phyloP scores from a whole-genome alignment of 2,113 vertebrate genomes.

The Stercorarius parasiticus region DNA sequence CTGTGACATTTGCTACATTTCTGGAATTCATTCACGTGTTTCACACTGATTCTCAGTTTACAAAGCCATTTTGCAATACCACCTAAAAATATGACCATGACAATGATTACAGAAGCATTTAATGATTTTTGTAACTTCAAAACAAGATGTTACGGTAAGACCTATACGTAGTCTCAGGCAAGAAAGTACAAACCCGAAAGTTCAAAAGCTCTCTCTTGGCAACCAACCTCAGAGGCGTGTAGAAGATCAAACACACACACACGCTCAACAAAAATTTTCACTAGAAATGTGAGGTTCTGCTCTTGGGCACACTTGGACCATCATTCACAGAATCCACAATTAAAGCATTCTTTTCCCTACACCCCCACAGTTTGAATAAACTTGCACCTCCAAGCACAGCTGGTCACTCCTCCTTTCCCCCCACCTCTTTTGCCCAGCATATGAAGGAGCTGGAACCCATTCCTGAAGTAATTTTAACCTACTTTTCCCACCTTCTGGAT shows the following conservation, averaged over 20 bases:
- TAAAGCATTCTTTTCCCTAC: not conserved
- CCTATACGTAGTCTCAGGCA: not conserved
- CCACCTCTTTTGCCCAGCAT: not conserved
- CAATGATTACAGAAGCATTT: not conserved
- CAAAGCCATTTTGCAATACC: not conserved
- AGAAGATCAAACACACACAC: not conserved
- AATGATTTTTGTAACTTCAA: not conserved
- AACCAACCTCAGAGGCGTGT: not conserved
- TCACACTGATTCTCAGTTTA: not conserved
- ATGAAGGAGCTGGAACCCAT: not conserved
- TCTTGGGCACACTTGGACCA: not conserved
- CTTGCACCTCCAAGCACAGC: not conserved
- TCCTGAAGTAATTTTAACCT: not conserved
- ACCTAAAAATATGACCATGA: not conserved
- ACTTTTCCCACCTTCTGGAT: not conserved
- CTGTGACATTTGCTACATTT: not conserved
- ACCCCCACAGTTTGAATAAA: not conserved
- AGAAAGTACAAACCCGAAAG: not conserved
- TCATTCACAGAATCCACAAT: not conserved
- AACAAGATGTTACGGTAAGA: not conserved
- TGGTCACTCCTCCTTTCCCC: not conserved
- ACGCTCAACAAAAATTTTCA: not conserved
- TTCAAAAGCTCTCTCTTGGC: not conserved
- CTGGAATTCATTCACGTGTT: not conserved
- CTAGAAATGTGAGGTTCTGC: not conserved